Conservation (phyloP, 2,888 invertebrate genomes). For the Dyspetes luteomarginatus region DNA sequence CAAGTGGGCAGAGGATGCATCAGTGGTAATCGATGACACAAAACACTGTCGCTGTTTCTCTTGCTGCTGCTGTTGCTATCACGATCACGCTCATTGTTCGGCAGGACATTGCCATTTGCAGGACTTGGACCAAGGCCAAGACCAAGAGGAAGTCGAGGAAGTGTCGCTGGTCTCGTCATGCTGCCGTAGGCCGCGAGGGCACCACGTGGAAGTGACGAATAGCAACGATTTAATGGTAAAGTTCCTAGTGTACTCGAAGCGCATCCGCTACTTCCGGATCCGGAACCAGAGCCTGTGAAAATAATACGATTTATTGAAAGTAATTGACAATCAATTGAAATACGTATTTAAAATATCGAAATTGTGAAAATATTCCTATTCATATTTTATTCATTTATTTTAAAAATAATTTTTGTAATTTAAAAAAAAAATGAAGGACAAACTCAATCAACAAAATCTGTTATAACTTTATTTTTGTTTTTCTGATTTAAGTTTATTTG, state of each 20-base stretch:
- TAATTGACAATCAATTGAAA: too few relatives aligned
- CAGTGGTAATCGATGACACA: conserved; percentile 83
- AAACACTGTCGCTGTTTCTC: conserved; percentile 85
- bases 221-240: conserved; percentile 79
- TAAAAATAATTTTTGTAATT: too few relatives aligned
- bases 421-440: too few relatives aligned
- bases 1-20: conserved; percentile 85
- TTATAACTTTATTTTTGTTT: too few relatives aligned
- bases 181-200: conserved; percentile 83
- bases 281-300: conserved; percentile 81
- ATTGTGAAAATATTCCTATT: neutral
- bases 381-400: too few relatives aligned
- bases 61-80: conserved; percentile 82
- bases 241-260: conserved; percentile 80
- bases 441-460: too few relatives aligned
- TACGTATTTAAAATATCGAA: neutral
- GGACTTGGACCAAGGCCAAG: conserved; percentile 81
- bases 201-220: conserved; percentile 84
- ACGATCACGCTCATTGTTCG: conserved; percentile 75
- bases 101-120: conserved; percentile 71
- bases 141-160: conserved; percentile 84
- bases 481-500: too few relatives aligned
- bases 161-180: conserved; percentile 83
- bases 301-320: neutral
- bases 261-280: conserved; percentile 84